These are phyloP conservation scores for Momotus momota DNA, from an alignment of 2,797 vertebrate species.

Conservation along the genomic window DNA sequence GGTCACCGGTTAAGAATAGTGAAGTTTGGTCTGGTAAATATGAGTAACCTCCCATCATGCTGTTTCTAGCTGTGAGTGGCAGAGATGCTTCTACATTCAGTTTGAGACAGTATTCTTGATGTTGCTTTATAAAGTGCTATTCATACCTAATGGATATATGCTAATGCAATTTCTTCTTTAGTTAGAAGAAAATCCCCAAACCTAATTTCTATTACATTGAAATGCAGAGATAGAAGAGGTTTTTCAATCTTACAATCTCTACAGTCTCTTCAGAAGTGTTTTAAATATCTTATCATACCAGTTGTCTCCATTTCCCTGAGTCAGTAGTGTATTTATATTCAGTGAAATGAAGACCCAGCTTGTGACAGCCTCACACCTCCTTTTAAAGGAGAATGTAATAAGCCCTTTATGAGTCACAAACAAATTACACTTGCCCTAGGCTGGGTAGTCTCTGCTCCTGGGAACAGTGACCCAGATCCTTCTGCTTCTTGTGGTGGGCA, in stretches of 20 bases:
- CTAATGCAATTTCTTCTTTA: neutral
- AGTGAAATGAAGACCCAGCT: neutral
- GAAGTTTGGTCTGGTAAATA: neutral
- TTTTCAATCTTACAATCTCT: neutral
- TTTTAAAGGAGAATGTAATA: neutral
- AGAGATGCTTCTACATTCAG: neutral
- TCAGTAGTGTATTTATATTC: neutral
- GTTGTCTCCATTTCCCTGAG: neutral
- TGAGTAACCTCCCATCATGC: neutral
- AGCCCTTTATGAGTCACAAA: neutral
- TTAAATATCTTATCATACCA: neutral
- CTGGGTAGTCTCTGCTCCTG: neutral
- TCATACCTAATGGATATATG: neutral
- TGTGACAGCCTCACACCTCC: neutral
- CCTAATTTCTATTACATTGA: neutral
- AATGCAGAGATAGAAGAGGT: neutral
- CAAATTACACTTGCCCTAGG: neutral
- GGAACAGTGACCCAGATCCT: neutral
- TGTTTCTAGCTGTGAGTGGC: neutral
- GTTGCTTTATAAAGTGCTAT: neutral
- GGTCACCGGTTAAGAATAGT: neutral
- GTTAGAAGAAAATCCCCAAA: neutral
- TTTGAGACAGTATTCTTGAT: neutral
- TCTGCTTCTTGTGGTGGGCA: neutral
- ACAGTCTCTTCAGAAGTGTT: neutral